Conservation (phyloP, 2,113 vertebrate genomes). For the Collichthys lucidus region DNA sequence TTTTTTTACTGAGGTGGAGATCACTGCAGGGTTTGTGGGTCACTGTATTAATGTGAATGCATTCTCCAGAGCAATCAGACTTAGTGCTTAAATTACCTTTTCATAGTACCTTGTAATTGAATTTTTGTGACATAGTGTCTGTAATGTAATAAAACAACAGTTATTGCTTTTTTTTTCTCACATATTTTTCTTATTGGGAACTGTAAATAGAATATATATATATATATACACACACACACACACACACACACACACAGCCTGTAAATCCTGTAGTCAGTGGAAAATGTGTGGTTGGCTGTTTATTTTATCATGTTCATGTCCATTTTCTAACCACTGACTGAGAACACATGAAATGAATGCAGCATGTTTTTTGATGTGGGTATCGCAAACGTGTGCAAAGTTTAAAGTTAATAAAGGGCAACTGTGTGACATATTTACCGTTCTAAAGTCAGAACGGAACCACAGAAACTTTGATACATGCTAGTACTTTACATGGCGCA, state of each 20-base stretch:
- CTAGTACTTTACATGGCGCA: neutral
- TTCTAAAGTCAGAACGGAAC: slow-evolving; percentile 6
- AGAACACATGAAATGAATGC: neutral
- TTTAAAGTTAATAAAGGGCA: slow-evolving; percentile 19
- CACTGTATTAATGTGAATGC: neutral
- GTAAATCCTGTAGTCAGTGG: neutral
- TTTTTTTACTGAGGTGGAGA: neutral
- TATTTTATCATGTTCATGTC: neutral
- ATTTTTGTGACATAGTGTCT: neutral
- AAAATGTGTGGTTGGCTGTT: neutral
- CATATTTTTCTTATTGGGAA: no score
- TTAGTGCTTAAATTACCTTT: neutral
- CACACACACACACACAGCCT: no score
- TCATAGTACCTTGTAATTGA: neutral
- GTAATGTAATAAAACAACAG: neutral
- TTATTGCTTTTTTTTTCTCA: neutral
- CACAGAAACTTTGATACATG: slow-evolving; percentile 21
- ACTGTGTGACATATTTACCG: slow-evolving; percentile 17
- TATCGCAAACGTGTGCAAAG: neutral
- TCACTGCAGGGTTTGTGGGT: slow-evolving; percentile 22
- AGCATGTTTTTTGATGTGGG: slow-evolving; percentile 3
- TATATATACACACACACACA: no score
- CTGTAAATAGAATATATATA: no score
- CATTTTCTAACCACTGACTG: neutral
- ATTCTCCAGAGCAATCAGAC: neutral